Evolutionary conservation across 92 coral and sea anemone species (phyloP), one percentile per base, ranked within the genome.

Genomic region (Isaurus tuberculatus): DNA sequence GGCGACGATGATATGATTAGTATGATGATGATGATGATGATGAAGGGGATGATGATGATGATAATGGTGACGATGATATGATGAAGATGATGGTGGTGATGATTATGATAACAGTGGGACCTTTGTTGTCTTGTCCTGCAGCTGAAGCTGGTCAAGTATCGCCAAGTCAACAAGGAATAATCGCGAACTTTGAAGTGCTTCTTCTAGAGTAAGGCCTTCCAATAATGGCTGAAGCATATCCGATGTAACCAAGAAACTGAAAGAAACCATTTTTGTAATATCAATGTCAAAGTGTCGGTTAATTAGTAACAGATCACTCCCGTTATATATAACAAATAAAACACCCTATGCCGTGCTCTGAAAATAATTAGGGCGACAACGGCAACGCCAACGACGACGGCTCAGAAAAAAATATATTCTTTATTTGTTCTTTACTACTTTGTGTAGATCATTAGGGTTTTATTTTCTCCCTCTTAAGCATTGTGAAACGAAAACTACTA

Each of bases 151-250:
- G 17, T 81, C 87, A 43, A 93, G 72, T 72, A 92, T 85, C 53
- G 92, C 92, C 70, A 94, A 77, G 81, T 92, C 90, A 17, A 96
- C 93, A 36, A 96, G 79, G 67, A 96, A 94, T 71, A 96, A 44
- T 43, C 93, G 88, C 26, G 86, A 91, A 28, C 80, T 74, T 25
- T 88, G 83, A 65, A 94, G 55, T 0, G 98, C 99, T 31, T 74
- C 83, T 15, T 88, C 89, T 58, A 96, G 75, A 22, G 94, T 85
- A 79, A 90, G 86, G 32, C 97, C 98, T 67, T 96, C 99, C 29
- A 96, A 85, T 29, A 96, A 92, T 1, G 98, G 98, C 70, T 94
- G 88, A 11, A 96, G 86, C 94, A 94, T 91, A 13, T 44, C 88
- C 20, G 98, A 37, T 4, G 97, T 94, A 6, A 92, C 99, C 26